Base-by-base conservation (phyloP, 1,140 invertebrate species). In the Drosophila obscura region DNA sequence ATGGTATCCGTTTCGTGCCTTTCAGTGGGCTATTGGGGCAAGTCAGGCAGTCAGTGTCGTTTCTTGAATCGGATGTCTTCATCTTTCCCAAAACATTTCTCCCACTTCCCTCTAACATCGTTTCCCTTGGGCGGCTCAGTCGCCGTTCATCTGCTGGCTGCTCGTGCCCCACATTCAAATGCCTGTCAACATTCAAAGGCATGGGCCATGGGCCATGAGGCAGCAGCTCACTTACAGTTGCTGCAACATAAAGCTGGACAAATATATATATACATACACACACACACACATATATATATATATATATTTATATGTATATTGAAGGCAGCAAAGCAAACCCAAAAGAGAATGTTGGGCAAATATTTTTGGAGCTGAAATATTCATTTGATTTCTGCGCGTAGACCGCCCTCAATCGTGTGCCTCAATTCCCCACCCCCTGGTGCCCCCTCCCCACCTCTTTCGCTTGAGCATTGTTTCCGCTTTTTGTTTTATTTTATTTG, bases 341-440 rank as follows among this genome's bases (percentile, higher is more conserved):
- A 55, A 52, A 35, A 16, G 41, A 48, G 61, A 65, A 68, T 45
- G 26, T 48, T 63, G 46, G 35, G 15, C 24, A 83, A 79, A 84
- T 68, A 72, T 76, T 83, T 83, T 83, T 72, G 48, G 35, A 73
- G 51, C 73, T 76, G 48, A 83, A 78, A 84, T 79, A 84, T 84
- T 79, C 73, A 80, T 83, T 83, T 83, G 66, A 80, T 83, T 74
- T 73, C 35, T 59, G 46, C 35, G 44, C 28, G 28, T 46, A 35
- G 28, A 46, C 43, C 28, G 22, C 48, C 65, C 52, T 26, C 58
- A 62, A 31, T 62, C 64, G 57, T 19, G 11, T 66, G 31, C 45
- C n/a, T n/a, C n/a, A n/a, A n/a, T 50, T 15, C 19, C 19, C 1
- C 19, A 19, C 19, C 19, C 19, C 19, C 52, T 46, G 15, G 13